A percentile compares a stretch with the other conserved stretches of the same genome.
Conservation (phyloP, 2,797 vertebrate species). For the Malacoraja senta region DNA sequence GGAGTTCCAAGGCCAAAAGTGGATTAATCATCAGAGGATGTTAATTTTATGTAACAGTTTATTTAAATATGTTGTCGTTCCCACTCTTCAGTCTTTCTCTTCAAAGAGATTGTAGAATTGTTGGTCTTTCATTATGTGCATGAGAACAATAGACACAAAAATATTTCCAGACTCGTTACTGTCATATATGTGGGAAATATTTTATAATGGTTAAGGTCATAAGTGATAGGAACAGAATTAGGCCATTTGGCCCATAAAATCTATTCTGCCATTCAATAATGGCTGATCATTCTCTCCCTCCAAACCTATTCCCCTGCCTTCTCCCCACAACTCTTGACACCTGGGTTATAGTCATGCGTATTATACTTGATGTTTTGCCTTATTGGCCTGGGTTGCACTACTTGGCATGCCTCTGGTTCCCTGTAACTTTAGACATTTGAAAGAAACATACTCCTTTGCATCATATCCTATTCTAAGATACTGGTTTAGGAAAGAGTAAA, state of each 20-base stretch:
- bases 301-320: too few relatives aligned
- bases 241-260: too few relatives aligned
- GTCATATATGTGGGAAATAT: not conserved
- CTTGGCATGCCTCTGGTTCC: not conserved
- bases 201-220: not conserved
- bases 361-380: not conserved
- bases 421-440: not conserved
- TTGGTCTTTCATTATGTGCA: not conserved
- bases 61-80: not conserved
- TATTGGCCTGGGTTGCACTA: not conserved
- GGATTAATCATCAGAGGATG: not conserved
- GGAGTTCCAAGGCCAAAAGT: not conserved
- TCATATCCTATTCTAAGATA: not conserved
- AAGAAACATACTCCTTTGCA: not conserved
- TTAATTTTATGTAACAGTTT: not conserved
- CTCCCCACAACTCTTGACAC: too few relatives aligned
- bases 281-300: too few relatives aligned
- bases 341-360: not conserved
- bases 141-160: not conserved
- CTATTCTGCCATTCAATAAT: too few relatives aligned
- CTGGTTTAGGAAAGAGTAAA: slow-evolving; percentile 3
- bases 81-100: not conserved
- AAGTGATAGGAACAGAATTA: too few relatives aligned
- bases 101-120: not conserved
- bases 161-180: not conserved